A percentile compares a stretch with the other conserved stretches of the same genome.
These are phyloP conservation scores for Epirrhoe alternata DNA, from an alignment of 2,888 invertebrate species.

Conservation along the genomic window DNA sequence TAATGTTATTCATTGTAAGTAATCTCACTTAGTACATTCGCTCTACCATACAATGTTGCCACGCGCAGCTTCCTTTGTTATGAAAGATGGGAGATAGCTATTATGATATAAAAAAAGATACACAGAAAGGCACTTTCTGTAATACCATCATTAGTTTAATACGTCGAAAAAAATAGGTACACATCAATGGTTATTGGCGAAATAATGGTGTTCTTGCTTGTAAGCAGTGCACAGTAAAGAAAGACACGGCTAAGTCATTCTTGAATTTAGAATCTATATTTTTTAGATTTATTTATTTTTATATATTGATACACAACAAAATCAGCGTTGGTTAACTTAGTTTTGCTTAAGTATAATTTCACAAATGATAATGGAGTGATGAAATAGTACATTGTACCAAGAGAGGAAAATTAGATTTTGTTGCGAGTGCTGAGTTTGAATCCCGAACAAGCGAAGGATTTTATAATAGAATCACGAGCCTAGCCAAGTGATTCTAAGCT, in stretches of 20 bases:
- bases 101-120: slow-evolving; percentile 43
- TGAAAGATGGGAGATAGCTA: slow-evolving; percentile 32
- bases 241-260: slow-evolving; percentile 8
- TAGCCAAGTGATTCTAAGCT: too few species aligned
- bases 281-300: not conserved
- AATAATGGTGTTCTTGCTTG: slow-evolving; percentile 19
- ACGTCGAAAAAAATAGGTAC: slow-evolving; percentile 32
- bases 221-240: slow-evolving; percentile 7
- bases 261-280: not conserved
- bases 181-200: slow-evolving; percentile 33
- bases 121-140: slow-evolving; percentile 41
- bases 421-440: too few species aligned
- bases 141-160: slow-evolving; percentile 42
- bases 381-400: too few species aligned
- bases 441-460: too few species aligned
- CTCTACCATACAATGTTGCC: slow-evolving; percentile 13
- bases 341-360: too few species aligned
- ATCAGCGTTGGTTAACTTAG: too few species aligned
- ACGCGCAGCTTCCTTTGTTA: slow-evolving; percentile 13
- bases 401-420: too few species aligned
- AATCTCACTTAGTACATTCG: slow-evolving; percentile 7
- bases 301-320: too few species aligned
- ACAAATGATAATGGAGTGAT: too few species aligned
- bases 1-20: slow-evolving; percentile 6
- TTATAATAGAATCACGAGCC: too few species aligned